phyloP scores from a whole-genome alignment of 1,140 invertebrate genomes.

The Pogonus chalceus region DNA sequence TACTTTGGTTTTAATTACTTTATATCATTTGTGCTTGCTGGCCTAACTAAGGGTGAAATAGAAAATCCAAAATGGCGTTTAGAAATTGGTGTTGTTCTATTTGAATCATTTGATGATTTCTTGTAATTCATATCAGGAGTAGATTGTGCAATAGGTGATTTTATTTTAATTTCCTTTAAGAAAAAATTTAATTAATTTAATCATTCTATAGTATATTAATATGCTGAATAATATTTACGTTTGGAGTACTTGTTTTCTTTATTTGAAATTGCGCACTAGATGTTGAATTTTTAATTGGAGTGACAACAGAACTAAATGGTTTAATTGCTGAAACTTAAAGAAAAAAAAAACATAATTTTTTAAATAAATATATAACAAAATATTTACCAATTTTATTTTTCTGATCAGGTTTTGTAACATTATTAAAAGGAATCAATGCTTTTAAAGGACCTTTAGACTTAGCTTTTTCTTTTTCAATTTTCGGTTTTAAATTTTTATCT shows the following conservation, averaged over 20 bases:
- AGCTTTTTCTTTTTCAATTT: background rate
- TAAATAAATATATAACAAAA: background rate
- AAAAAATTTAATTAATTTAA: background rate
- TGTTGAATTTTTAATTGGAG: background rate
- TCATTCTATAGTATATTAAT: no score
- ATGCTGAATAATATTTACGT: background rate
- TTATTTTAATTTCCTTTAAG: background rate
- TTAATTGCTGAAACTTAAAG: background rate
- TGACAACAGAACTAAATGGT: background rate
- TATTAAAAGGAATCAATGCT: background rate
- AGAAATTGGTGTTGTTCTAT: background rate
- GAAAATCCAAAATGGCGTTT: background rate
- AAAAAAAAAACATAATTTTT: background rate
- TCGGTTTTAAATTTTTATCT: background rate
- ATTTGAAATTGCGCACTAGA: slow-evolving; percentile 1
- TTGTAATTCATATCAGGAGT: background rate
- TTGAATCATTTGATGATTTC: background rate
- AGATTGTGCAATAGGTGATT: background rate
- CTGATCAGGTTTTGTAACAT: background rate
- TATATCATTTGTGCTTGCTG: background rate
- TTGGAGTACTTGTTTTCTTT: background rate
- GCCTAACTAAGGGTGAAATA: background rate
- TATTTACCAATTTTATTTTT: background rate
- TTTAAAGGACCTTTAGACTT: background rate
- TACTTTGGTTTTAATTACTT: no score